Base-by-base conservation (phyloP, 2,797 vertebrate species). In the Xenops minutus region DNA sequence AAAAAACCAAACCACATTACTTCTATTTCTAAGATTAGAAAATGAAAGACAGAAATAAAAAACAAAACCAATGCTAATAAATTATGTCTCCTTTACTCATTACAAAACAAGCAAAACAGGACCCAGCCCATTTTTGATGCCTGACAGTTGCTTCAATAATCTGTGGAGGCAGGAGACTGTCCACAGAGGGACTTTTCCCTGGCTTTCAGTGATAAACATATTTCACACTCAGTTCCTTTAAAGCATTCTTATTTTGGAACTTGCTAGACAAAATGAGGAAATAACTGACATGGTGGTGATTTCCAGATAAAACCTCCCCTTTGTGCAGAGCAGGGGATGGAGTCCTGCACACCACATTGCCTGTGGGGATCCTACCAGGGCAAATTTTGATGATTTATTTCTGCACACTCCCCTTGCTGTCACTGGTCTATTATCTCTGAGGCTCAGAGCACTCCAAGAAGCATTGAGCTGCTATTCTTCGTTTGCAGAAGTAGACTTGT, bases 211-310 rank as follows among this genome's bases (percentile, higher is more conserved):
- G 1, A 64, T 30, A 80, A 84, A 67, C 1, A 0, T 51, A 34
- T 80, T 90, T 94, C 71, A 37, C 9, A 44, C 59, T 88, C 43
- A 32, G 88, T 97, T 97, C 96, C 96, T 87, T 92, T 79, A 94
- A 95, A 88, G 23, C 32, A 63, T 90, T 89, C 75, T 88, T 94
- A 66, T 61, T 85, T 95, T 89, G 85, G 67, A 73, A 52, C 51
- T 69, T 73, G 22, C 39, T 56, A 69, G 67, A 48, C 0, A 1
- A 96, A 96, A 95, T 85, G 92, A 96, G 92, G 96, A 97, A 96
- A 86, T 91, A 51, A 49, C 56, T 61, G 64, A 24, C 37, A 23
- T 0, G 0, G 19, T 6, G 88, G 94, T 87, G 91, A 56, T 96
- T 95, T 97, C 94, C 95, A 1, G 37, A 86, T 39, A 67, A 93